These are phyloP conservation scores for Spinus olivaceus DNA, from an alignment of 2,797 vertebrate species.

Conservation along the genomic window DNA sequence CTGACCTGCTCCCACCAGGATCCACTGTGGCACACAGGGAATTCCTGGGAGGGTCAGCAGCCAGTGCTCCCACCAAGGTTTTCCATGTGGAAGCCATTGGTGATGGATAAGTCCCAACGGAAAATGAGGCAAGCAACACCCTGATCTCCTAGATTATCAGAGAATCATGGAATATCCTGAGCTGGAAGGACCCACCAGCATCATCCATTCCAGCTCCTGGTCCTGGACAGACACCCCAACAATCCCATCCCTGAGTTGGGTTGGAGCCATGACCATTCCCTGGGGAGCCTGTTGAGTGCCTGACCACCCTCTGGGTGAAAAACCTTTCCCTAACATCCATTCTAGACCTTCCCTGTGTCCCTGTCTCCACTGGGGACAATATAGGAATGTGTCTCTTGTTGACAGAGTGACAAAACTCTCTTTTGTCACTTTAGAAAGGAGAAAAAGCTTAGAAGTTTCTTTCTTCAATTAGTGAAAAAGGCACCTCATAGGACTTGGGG, in stretches of 20 bases:
- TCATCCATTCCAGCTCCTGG: background rate
- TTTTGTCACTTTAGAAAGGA: background rate
- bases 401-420: background rate
- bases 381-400: background rate
- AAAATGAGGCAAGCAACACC: background rate
- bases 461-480: background rate
- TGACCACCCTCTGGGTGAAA: too few species aligned
- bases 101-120: background rate
- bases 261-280: background rate
- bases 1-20: background rate
- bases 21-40: accelerated
- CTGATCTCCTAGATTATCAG: background rate
- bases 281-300: accelerated
- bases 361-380: background rate
- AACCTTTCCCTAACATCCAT: background rate
- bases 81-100: background rate
- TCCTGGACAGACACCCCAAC: too few species aligned
- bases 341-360: accelerated
- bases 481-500: background rate
- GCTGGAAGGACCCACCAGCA: background rate
- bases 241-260: background rate
- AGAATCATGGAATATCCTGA: background rate
- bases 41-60: accelerated
- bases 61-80: background rate
- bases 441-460: background rate